phyloP scores from a whole-genome alignment of 2,888 invertebrate species.

The Thereva unica region DNA sequence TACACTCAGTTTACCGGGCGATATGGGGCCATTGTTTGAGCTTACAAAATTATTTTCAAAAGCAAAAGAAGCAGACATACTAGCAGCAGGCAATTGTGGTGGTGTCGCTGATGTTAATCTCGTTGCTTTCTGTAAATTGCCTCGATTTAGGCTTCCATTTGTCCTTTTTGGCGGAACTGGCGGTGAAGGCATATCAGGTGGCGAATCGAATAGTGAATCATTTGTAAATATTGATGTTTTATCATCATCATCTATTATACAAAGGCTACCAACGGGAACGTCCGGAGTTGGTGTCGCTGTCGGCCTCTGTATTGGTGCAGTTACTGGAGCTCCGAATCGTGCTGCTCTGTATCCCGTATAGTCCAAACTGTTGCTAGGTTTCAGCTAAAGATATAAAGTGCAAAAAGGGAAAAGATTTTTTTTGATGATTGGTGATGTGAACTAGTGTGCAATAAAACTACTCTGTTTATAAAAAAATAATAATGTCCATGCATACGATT shows the following conservation, averaged over 20 bases:
- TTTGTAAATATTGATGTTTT: slow-evolving; percentile 45
- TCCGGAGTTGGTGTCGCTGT: slow-evolving; percentile 40
- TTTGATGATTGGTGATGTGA: slow-evolving; percentile 2
- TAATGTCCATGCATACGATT: too few relatives aligned
- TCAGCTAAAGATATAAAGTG: slow-evolving; percentile 48
- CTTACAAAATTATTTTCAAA: slow-evolving; percentile 41
- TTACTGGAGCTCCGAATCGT: slow-evolving; percentile 18
- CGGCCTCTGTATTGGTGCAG: slow-evolving; percentile 14
- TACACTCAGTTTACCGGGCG: slow-evolving; percentile 46
- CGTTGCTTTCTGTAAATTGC: slow-evolving; percentile 8
- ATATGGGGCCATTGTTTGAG: slow-evolving; percentile 46
- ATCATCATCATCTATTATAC: slow-evolving; percentile 36
- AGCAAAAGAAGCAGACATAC: slow-evolving; percentile 21
- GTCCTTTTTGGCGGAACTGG: slow-evolving; percentile 53
- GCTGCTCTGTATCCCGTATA: slow-evolving; percentile 21
- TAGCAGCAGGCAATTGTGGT: slow-evolving; percentile 5
- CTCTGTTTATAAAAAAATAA: too few relatives aligned
- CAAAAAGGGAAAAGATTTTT: slow-evolving; percentile 14
- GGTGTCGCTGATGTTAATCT: neutral
- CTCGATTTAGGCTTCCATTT: slow-evolving; percentile 33
- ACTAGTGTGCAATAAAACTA: too few relatives aligned
- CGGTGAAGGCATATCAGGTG: slow-evolving; percentile 56
- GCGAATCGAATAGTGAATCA: slow-evolving; percentile 54
- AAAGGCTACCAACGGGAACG: slow-evolving; percentile 32
- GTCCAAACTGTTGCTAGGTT: slow-evolving; percentile 53